Evolutionary conservation across 1,140 invertebrate species (phyloP).

Genomic region (Bathynomus jamesi): DNA sequence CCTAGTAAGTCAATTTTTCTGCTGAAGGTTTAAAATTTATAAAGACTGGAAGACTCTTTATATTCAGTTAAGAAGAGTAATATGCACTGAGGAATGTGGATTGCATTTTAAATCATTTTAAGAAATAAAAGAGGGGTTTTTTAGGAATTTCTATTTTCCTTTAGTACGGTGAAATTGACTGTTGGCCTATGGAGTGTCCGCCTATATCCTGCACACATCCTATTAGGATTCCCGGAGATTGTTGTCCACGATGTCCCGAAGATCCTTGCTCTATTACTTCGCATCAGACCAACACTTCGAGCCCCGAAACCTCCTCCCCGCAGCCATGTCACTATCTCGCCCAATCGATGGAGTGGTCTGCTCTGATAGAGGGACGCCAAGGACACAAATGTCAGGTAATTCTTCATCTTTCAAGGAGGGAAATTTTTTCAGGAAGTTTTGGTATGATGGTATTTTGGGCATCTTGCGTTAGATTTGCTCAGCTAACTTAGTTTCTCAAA

Average conservation of each 20-base stretch:
- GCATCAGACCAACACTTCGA: neutral
- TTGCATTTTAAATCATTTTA: neutral
- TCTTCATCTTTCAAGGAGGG: neutral
- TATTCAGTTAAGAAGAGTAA: neutral
- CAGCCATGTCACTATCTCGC: neutral
- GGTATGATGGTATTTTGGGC: too few relatives aligned
- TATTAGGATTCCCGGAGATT: slow-evolving; percentile 55
- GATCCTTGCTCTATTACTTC: slow-evolving; percentile 46
- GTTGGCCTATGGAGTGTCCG: slow-evolving; percentile 77
- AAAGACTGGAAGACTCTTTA: neutral
- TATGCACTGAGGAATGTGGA: neutral
- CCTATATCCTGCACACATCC: slow-evolving; percentile 58
- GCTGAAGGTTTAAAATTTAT: neutral
- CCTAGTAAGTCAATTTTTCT: slow-evolving; percentile 51
- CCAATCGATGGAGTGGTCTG: neutral
- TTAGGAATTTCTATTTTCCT: slow-evolving; percentile 22
- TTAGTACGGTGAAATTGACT: slow-evolving; percentile 80
- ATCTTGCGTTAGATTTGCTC: too few relatives aligned
- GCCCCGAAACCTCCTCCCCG: neutral
- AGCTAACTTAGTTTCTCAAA: too few relatives aligned
- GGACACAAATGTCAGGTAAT: neutral
- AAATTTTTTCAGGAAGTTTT: too few relatives aligned
- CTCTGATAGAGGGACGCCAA: neutral
- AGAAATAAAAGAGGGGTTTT: neutral
- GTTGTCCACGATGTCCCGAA: slow-evolving; percentile 61